Base-by-base conservation (phyloP, 2,797 vertebrate genomes). In the Arctocebus calabarensis region DNA sequence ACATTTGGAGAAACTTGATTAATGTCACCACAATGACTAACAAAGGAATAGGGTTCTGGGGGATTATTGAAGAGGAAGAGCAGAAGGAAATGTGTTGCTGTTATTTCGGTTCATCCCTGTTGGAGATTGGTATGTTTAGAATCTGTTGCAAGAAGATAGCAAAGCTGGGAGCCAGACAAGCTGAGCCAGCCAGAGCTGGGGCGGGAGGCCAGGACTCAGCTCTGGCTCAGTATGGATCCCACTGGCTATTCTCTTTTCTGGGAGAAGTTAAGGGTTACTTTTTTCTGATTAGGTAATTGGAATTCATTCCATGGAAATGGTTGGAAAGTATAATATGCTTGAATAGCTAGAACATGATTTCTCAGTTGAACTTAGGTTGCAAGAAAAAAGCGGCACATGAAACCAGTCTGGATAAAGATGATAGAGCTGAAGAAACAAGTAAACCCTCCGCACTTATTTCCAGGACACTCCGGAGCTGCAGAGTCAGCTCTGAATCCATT, bases 121-220 rank as follows among this genome's bases (percentile, higher is more conserved):
- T 94, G 93, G 92, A 96, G 94, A 61, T 17, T 82, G 81, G 95
- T 96, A 86, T 97, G 96, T 97, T 98, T 98, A 91, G 96, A 97
- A 91, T 90, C 94, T 97, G 98, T 86, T 88, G 0, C 68, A 96
- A 97, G 96, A 96, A 97, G 97, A 98, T 93, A 98, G 95, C 70
- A 70, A 95, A 96, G 66, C 94, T 97, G 95, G 96, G 97, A 97
- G 91, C 92, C 82, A 88, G 91, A 97, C 96, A 97, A 96, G 92
- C 89, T 81, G 7, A 0, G 1, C 92, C 20, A 93, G 94, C 27
- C 83, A 62, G 59, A 19, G n/a, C 17, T 3, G 0, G 20, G 0
- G 0, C 2, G 20, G 74, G 59, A 52, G 29, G 52, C 84, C 68
- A 4, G 34, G 32, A 2, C 79, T 34, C 6, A 14, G 27, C 25